Evolutionary conservation across 2,113 vertebrate species (phyloP).

Genomic region (Alexandromys fortis): DNA sequence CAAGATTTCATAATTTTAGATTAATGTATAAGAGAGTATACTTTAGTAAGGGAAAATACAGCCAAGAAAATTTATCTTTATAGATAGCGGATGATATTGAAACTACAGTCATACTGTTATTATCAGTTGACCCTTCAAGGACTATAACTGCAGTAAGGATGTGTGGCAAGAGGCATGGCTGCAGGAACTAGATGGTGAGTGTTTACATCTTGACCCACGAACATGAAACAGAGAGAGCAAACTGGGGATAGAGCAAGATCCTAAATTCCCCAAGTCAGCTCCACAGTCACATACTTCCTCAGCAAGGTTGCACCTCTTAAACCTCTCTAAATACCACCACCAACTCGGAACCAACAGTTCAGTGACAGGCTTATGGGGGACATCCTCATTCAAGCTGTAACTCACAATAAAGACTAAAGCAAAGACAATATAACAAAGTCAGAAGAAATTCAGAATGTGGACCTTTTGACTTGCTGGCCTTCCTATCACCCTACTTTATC

Average conservation of each 20-base stretch:
- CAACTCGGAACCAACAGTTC: neutral
- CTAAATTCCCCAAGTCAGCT: neutral
- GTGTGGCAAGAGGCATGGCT: neutral
- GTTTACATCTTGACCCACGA: neutral
- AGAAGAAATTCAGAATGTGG: neutral
- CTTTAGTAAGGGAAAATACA: neutral
- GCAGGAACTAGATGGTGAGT: neutral
- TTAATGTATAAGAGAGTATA: neutral
- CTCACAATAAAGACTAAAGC: too few species aligned
- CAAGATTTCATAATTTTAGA: neutral
- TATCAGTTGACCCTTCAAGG: neutral
- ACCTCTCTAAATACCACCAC: neutral
- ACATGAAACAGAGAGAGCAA: neutral
- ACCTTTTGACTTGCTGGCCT: neutral
- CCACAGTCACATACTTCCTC: neutral
- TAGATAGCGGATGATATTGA: neutral
- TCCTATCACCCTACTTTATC: neutral
- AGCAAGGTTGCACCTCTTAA: neutral
- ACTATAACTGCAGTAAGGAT: neutral
- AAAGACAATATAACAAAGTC: neutral
- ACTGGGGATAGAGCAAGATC: neutral
- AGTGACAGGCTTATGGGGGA: neutral
- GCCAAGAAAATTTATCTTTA: neutral
- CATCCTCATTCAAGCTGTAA: neutral
- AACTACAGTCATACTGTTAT: neutral